Base-by-base conservation (phyloP, 2,113 vertebrate species). In the Macrotus californicus region DNA sequence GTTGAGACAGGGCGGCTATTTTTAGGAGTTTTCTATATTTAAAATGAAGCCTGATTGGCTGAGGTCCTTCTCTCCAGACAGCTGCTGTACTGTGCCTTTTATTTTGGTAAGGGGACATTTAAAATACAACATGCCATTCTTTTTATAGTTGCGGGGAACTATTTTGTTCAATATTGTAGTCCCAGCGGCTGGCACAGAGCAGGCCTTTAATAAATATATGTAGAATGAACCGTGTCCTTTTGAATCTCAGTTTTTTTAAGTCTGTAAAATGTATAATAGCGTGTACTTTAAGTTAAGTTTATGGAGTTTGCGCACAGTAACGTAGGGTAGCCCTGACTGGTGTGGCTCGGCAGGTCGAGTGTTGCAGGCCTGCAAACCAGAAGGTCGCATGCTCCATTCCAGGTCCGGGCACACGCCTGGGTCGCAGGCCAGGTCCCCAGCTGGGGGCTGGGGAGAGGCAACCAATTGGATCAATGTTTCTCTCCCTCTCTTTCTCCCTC, bases 1-100 rank as follows among this genome's bases (percentile, higher is more conserved):
- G 95, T 54, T 89, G 75, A 82, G 94, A 31, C 41, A 0, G 14
- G 61, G 54, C 8, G n/a, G 69, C 80, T 98, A 97, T 97, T 97
- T 97, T 97, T 92, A 96, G 96, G 64, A 82, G 26, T 7, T 50
- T 87, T 96, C 97, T 97, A 95, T 96, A 92, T 96, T 96, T 98
- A 96, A 81, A 92, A 61, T 3, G 36, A 86, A 75, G 11, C 92
- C 83, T 48, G 73, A 34, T 54, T 81, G n/a, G 48, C 79, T 48
- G 76, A 87, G 67, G 52, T 48, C 46, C 59, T 75, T 76, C 82
- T 69, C 43, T 64, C n/a, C 31, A 46, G 89, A 79, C 91, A 94
- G 66, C 96, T 94, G 94, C 56, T 61, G 41, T 36, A 13, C 24
- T 29, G 24, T 22, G 43, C n/a, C 64, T 83, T 69, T 76, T 48